These are phyloP conservation scores for Habrosyne pyritoides DNA, from an alignment of 2,888 invertebrate species.

Conservation along the genomic window DNA sequence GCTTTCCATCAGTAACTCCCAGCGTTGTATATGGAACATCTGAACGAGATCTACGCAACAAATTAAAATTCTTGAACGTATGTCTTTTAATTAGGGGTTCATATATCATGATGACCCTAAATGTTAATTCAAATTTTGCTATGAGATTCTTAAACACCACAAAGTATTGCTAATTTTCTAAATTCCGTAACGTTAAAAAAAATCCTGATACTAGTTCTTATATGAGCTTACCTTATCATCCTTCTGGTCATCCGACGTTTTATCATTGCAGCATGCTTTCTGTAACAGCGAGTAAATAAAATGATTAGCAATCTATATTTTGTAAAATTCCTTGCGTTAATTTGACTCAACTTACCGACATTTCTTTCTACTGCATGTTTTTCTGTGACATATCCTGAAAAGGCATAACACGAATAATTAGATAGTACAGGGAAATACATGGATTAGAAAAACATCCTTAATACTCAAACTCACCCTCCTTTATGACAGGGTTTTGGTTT, in stretches of 20 bases:
- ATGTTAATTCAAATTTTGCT: too few relatives aligned
- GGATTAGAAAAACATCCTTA: neutral
- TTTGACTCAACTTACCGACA: constrained; percentile 51
- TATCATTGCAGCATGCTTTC: constrained; percentile 41
- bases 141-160: too few relatives aligned
- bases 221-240: constrained; percentile 30
- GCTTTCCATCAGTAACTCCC: constrained; percentile 55
- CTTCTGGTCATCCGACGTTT: constrained; percentile 27
- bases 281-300: constrained; percentile 17
- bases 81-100: too few relatives aligned
- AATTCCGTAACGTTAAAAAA: too few relatives aligned
- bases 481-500: constrained; percentile 8
- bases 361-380: constrained; percentile 54
- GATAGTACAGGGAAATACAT: neutral
- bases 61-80: too few relatives aligned
- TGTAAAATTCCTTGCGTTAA: neutral
- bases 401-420: constrained; percentile 11
- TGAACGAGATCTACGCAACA: constrained; percentile 15
- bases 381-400: constrained; percentile 59
- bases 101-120: too few relatives aligned
- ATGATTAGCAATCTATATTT: neutral
- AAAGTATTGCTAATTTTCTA: too few relatives aligned
- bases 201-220: too few relatives aligned
- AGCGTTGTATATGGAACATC: constrained; percentile 31
- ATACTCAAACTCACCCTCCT: constrained; percentile 9